phyloP scores from a whole-genome alignment of 2,888 invertebrate genomes.

The Rugalucina vietnamica region DNA sequence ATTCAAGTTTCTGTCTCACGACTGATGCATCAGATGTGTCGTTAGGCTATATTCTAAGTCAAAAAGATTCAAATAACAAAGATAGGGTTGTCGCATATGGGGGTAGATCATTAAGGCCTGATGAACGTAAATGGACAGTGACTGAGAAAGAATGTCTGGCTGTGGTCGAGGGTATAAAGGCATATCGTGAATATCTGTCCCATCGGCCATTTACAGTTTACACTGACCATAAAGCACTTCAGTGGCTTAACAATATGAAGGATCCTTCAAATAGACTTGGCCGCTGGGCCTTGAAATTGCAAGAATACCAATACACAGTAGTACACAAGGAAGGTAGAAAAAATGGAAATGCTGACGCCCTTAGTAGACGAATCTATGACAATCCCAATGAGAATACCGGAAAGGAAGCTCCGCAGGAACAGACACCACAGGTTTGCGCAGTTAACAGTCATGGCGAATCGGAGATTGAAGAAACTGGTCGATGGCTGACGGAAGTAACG shows the following conservation, averaged over 20 bases:
- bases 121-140: conserved; percentile 30
- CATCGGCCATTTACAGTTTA: conserved; percentile 27
- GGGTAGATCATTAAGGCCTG: conserved; percentile 20
- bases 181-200: conserved; percentile 35
- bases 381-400: too few species aligned
- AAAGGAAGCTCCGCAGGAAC: too few species aligned
- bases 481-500: neutral
- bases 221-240: conserved; percentile 29
- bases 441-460: neutral
- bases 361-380: conserved; percentile 11
- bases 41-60: conserved; percentile 39
- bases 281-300: conserved; percentile 51
- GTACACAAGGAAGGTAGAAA: conserved; percentile 19
- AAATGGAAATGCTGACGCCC: conserved; percentile 29
- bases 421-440: too few species aligned
- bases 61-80: conserved; percentile 5
- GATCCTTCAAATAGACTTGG: conserved; percentile 46
- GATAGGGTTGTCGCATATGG: conserved; percentile 28
- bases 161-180: conserved; percentile 33
- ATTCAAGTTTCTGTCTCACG: conserved; percentile 20
- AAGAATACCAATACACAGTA: conserved; percentile 49
- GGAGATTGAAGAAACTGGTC: neutral
- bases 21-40: conserved; percentile 36
- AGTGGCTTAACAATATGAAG: conserved; percentile 34
- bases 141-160: conserved; percentile 40